Percentiles rank a stretch among this genome's conserved stretches.
Evolutionary conservation across 2,888 invertebrate species (phyloP).

Genomic region (Macaria notata): DNA sequence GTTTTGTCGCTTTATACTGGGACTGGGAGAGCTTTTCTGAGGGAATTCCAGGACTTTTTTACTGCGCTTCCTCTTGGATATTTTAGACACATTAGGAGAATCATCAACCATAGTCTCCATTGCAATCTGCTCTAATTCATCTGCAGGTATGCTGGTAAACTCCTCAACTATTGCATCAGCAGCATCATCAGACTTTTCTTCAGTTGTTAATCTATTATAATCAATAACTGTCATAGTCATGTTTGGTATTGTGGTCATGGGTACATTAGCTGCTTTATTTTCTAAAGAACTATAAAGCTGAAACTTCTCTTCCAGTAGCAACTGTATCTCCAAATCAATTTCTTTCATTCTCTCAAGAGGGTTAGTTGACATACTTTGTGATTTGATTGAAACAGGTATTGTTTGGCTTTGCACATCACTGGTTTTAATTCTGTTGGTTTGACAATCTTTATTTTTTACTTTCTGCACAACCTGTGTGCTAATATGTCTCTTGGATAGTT

Average conservation of each 20-base stretch:
- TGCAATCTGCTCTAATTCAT: constrained; percentile 70
- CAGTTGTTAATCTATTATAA: constrained; percentile 42
- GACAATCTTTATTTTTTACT: constrained; percentile 49
- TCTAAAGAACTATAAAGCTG: constrained; percentile 79
- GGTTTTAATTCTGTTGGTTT: constrained; percentile 42
- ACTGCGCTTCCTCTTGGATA: constrained; percentile 36
- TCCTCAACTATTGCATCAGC: constrained; percentile 65
- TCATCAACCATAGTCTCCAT: constrained; percentile 52
- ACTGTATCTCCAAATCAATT: constrained; percentile 83
- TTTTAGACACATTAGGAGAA: constrained; percentile 36
- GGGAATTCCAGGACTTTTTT: constrained; percentile 43
- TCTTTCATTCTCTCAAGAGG: constrained; percentile 82
- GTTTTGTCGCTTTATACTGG: constrained; percentile 41
- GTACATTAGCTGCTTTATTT: constrained; percentile 45
- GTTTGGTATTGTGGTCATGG: constrained; percentile 47
- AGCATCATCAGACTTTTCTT: constrained; percentile 33
- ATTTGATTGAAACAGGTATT: constrained; percentile 36
- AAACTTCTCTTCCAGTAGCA: constrained; percentile 81
- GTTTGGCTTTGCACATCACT: constrained; percentile 51
- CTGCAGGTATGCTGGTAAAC: constrained; percentile 67
- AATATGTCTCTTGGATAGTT: constrained; percentile 44
- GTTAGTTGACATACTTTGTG: constrained; percentile 26
- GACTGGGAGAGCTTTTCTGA: constrained; percentile 50
- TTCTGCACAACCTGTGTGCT: constrained; percentile 55
- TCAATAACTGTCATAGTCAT: constrained; percentile 72